These are phyloP conservation scores for Sphaerodactylus townsendi DNA, from an alignment of 2,113 vertebrate species.

Conservation along the genomic window DNA sequence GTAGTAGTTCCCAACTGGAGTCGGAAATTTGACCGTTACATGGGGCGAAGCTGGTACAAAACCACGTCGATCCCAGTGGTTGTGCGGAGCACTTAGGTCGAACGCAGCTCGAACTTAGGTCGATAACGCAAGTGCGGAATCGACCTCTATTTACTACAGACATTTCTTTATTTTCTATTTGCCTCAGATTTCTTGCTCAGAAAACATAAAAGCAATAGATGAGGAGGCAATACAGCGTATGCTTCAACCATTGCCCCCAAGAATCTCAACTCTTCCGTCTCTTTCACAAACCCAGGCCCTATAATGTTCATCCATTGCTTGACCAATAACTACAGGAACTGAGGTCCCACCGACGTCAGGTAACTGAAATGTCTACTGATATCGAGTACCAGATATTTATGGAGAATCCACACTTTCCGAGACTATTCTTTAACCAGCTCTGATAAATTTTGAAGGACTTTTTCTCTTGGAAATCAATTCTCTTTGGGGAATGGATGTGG, in stretches of 20 bases:
- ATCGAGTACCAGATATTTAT: not conserved
- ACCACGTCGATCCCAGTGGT: too few relatives aligned
- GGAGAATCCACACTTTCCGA: not conserved
- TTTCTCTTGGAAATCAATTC: slow-evolving; percentile 36
- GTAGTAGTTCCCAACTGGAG: too few relatives aligned
- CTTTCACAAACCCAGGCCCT: not conserved
- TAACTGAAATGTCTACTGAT: not conserved
- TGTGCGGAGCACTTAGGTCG: too few relatives aligned
- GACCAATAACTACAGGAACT: not conserved
- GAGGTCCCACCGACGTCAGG: not conserved
- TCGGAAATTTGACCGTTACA: too few relatives aligned
- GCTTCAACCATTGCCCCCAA: not conserved
- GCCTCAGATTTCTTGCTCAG: not conserved
- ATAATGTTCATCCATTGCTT: not conserved
- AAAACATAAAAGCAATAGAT: not conserved
- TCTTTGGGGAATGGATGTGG: slow-evolving; percentile 21
- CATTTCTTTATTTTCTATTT: not conserved
- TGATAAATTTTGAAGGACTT: slow-evolving; percentile 7
- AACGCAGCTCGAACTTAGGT: too few relatives aligned
- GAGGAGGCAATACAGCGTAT: not conserved
- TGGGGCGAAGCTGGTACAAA: too few relatives aligned
- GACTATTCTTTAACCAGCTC: not conserved
- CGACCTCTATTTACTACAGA: too few relatives aligned
- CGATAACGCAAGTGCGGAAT: too few relatives aligned
- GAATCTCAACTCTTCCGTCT: not conserved